A percentile compares a stretch with the other conserved stretches of the same genome.
These are phyloP conservation scores for Brenthis daphne DNA, from an alignment of 2,888 invertebrate genomes.

Conservation along the genomic window DNA sequence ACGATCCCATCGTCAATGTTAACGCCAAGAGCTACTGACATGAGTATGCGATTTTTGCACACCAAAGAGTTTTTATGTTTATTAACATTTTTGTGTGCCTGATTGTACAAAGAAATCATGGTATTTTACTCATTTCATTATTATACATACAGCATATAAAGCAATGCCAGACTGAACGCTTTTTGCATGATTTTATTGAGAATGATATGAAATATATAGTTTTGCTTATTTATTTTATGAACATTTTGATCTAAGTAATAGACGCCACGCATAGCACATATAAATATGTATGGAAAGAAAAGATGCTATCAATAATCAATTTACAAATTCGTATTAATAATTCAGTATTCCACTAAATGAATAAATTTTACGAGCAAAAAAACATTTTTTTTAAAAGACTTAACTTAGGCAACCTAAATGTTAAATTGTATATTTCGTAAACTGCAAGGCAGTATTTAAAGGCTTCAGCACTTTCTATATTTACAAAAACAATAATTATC, in stretches of 20 bases:
- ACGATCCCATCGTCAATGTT: slow-evolving; percentile 14
- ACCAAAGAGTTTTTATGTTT: slow-evolving; percentile 6
- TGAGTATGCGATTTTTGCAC: slow-evolving; percentile 27
- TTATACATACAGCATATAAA: slow-evolving; percentile 10
- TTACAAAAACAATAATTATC: too few relatives aligned
- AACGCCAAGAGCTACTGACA: slow-evolving; percentile 32
- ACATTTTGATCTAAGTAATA: not conserved
- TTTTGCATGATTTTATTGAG: slow-evolving; percentile 17
- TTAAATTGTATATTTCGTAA: too few relatives aligned
- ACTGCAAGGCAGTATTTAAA: too few relatives aligned
- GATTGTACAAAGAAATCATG: slow-evolving; percentile 12
- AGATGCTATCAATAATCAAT: too few relatives aligned
- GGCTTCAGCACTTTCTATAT: too few relatives aligned
- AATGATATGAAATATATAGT: slow-evolving; percentile 11
- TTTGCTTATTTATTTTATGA: slow-evolving; percentile 13
- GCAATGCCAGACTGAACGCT: slow-evolving; percentile 1
- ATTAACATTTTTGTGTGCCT: slow-evolving; percentile 14
- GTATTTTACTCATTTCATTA: slow-evolving; percentile 13
- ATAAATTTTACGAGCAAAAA: too few relatives aligned
- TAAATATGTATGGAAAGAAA: too few relatives aligned
- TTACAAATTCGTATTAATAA: too few relatives aligned
- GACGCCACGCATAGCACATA: too few relatives aligned
- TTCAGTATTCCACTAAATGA: too few relatives aligned
- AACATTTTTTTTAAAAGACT: too few relatives aligned
- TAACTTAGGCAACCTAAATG: too few relatives aligned